phyloP scores from a whole-genome alignment of 2,888 invertebrate species.

The Myopa testacea region DNA sequence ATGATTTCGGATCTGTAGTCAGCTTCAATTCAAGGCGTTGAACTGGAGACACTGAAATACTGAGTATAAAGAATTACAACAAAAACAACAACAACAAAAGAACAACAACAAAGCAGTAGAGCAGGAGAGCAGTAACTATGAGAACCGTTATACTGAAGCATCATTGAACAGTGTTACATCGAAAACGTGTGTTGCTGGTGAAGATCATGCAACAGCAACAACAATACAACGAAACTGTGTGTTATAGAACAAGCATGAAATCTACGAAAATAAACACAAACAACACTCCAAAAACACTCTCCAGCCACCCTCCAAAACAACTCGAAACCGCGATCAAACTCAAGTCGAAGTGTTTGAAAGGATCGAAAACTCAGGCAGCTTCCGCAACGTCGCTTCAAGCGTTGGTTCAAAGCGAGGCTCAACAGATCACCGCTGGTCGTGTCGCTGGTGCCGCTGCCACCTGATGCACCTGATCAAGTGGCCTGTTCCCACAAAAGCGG shows the following conservation, averaged over 20 bases:
- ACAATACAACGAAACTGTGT: not conserved
- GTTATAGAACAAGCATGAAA: too few species aligned
- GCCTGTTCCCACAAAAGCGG: not conserved
- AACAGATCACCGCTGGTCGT: not conserved
- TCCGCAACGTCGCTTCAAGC: not conserved
- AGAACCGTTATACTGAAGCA: too few species aligned
- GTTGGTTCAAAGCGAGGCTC: not conserved
- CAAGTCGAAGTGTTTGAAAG: constrained; percentile 4
- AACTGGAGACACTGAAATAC: not conserved
- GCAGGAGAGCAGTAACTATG: too few species aligned
- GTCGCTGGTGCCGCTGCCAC: not conserved
- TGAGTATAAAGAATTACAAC: not conserved
- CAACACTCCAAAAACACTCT: too few species aligned
- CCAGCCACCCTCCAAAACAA: too few species aligned
- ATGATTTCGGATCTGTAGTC: too few species aligned
- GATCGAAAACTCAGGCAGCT: constrained; percentile 14
- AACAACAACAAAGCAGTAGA: too few species aligned
- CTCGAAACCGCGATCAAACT: constrained; percentile 1
- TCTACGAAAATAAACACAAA: too few species aligned
- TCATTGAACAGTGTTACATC: too few species aligned
- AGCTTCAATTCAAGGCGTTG: too few species aligned
- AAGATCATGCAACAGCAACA: constrained; percentile 2
- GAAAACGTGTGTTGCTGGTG: not conserved
- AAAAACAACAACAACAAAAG: not conserved
- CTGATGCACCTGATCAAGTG: not conserved